Evolutionary conservation across 2,113 vertebrate species (phyloP).

Genomic region (Suricata suricatta): DNA sequence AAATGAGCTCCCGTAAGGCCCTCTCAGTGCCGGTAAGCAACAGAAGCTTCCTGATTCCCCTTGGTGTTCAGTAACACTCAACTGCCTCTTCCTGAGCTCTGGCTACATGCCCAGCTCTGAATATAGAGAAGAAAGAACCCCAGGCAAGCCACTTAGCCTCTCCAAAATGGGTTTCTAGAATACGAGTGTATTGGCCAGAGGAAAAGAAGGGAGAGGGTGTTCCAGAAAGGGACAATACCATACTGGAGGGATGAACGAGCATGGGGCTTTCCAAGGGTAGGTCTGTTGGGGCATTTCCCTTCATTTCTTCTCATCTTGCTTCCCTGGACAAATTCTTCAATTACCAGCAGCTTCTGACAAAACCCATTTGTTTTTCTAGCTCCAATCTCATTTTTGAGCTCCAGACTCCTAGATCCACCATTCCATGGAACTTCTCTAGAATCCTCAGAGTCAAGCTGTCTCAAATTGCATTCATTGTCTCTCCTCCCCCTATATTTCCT

Average conservation of each 20-base stretch:
- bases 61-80: not conserved
- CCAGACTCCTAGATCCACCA: not conserved
- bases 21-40: constrained; percentile 42
- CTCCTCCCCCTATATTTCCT: not conserved
- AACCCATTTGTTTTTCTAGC: not conserved
- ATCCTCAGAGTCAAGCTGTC: not conserved
- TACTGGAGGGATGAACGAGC: fast-evolving
- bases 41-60: not conserved
- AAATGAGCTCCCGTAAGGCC: fast-evolving
- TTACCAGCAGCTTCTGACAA: not conserved
- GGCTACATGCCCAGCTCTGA: not conserved
- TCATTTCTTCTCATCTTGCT: not conserved
- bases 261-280: not conserved
- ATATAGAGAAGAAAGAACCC: not conserved
- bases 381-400: not conserved
- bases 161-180: not conserved
- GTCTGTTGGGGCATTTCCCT: not conserved
- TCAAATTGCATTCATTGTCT: not conserved
- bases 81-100: not conserved
- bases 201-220: not conserved
- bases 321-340: not conserved
- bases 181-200: not conserved
- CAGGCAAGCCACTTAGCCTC: not conserved
- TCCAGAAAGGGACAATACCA: not conserved
- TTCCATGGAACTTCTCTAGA: not conserved